These are phyloP conservation scores for Enhydra lutris DNA, from an alignment of 2,113 vertebrate species.

Conservation along the genomic window DNA sequence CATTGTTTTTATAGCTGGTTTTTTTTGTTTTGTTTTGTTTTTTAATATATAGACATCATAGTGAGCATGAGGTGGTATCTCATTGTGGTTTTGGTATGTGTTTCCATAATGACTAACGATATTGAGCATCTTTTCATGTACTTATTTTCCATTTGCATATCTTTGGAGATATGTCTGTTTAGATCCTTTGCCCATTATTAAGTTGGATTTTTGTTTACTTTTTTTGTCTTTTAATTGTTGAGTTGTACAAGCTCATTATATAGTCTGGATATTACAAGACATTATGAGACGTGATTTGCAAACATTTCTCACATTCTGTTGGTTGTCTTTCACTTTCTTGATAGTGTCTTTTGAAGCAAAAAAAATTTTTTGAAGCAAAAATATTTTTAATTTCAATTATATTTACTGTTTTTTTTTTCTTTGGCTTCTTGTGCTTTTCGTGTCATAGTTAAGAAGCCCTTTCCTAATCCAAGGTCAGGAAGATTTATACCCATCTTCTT, in stretches of 20 bases:
- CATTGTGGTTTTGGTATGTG: background rate
- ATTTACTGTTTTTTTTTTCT: background rate
- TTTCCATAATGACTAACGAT: background rate
- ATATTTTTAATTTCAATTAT: background rate
- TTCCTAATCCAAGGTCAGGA: background rate
- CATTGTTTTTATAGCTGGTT: background rate
- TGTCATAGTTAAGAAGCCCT: background rate
- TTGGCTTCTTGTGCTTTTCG: background rate
- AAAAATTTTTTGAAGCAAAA: background rate
- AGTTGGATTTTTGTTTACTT: background rate
- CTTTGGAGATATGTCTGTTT: background rate
- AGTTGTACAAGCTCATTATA: background rate
- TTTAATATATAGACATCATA: background rate
- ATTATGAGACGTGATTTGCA: background rate
- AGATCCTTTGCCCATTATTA: background rate
- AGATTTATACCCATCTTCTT: background rate
- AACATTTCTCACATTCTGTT: background rate
- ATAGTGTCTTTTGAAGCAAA: background rate
- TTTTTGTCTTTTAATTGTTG: background rate
- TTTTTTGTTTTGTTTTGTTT: background rate
- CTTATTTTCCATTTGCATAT: background rate
- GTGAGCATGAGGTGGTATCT: background rate
- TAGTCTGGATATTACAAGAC: background rate
- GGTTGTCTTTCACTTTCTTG: background rate
- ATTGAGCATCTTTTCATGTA: background rate